Evolutionary conservation across 2,797 vertebrate species (phyloP).

Genomic region (Catostomus latipinnis): DNA sequence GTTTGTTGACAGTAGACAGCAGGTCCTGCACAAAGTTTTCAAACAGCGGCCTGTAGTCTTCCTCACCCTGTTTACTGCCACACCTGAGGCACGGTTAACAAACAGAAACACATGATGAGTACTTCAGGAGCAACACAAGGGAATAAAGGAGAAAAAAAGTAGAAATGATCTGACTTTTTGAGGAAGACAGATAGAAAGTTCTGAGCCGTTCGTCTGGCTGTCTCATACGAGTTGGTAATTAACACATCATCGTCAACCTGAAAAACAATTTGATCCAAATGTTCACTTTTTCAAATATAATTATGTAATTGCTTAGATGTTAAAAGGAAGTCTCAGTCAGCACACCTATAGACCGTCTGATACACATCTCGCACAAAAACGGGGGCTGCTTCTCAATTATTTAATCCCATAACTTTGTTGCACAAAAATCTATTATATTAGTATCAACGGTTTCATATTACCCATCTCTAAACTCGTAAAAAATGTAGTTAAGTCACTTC

Average conservation of each 20-base stretch:
- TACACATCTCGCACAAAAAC: no score
- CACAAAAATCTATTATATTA: no score
- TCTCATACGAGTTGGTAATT: constrained; percentile 97
- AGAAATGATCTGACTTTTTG: constrained; percentile 86
- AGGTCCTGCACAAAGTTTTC: constrained; percentile 99
- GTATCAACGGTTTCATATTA: no score
- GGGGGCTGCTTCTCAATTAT: no score
- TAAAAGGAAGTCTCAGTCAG: no score
- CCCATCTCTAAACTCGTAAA: no score
- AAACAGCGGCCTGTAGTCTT: constrained; percentile 97
- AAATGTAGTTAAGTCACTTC: no score
- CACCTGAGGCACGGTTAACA: constrained; percentile 77
- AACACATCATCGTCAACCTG: constrained; percentile 95
- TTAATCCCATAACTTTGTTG: no score
- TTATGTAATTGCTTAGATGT: neutral
- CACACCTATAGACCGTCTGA: no score
- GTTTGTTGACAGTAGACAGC: constrained; percentile 97
- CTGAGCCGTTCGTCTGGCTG: constrained; percentile 96
- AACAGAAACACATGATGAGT: neutral
- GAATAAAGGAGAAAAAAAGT: neutral
- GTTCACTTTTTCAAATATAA: neutral
- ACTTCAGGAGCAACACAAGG: neutral
- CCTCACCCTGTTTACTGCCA: constrained; percentile 97
- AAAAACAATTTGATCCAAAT: constrained; percentile 36
- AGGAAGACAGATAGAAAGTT: constrained; percentile 98